These are phyloP conservation scores for Colinus virginianus DNA, from an alignment of 2,113 vertebrate genomes.

Conservation along the genomic window DNA sequence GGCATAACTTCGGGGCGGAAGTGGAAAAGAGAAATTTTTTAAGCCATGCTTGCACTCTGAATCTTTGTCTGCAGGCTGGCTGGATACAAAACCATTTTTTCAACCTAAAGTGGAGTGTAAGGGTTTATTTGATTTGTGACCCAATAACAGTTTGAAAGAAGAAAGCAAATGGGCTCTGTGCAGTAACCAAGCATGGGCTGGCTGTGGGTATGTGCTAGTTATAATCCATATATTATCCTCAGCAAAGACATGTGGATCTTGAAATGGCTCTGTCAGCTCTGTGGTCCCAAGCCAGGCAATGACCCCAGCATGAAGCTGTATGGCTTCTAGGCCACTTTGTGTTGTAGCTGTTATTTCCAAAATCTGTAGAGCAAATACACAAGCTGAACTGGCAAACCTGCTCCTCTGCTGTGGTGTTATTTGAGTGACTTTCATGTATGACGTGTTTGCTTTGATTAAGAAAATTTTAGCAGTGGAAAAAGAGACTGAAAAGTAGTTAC, in stretches of 20 bases:
- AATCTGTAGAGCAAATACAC: background rate
- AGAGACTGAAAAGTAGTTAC: background rate
- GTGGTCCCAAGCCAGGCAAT: background rate
- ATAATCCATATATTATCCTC: background rate
- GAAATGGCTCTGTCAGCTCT: background rate
- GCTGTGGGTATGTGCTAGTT: background rate
- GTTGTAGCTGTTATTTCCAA: background rate
- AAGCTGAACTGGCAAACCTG: background rate
- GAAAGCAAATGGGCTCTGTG: background rate
- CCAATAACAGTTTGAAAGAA: background rate
- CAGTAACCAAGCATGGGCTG: accelerated
- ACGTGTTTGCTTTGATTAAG: background rate
- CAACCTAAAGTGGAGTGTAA: background rate
- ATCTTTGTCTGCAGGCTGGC: background rate
- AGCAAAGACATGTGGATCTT: background rate
- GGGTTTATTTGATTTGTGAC: background rate
- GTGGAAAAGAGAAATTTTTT: background rate
- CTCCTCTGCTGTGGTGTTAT: background rate
- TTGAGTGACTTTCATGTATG: background rate
- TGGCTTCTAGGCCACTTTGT: background rate
- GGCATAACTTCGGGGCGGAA: background rate
- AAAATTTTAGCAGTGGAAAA: background rate
- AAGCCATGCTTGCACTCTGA: background rate
- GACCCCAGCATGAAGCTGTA: background rate
- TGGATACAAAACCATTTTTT: background rate